These are phyloP conservation scores for Zelleria hepariella DNA, from an alignment of 2,888 invertebrate species.

Conservation along the genomic window DNA sequence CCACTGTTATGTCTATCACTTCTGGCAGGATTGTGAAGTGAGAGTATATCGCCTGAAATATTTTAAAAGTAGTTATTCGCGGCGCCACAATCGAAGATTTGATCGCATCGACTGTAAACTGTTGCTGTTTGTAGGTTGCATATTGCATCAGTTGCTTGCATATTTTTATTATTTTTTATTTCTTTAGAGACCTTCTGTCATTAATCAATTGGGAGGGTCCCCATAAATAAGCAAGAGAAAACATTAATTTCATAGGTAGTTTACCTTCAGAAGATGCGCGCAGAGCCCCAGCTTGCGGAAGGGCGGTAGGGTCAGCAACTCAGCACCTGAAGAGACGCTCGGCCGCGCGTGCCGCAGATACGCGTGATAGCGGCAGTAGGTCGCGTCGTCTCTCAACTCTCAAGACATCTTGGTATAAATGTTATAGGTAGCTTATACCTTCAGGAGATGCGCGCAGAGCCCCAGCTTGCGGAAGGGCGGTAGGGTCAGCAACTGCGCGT, in stretches of 20 bases:
- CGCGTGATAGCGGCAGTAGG: slow-evolving; percentile 95
- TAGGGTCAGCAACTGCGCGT: slow-evolving; percentile 92
- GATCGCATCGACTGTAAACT: too few relatives aligned
- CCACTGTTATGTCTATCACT: slow-evolving; percentile 80
- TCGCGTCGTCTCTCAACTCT: too few relatives aligned
- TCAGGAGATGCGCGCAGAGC: slow-evolving; percentile 84
- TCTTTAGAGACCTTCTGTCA: too few relatives aligned
- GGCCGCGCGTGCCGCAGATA: slow-evolving; percentile 95
- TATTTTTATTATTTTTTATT: too few relatives aligned
- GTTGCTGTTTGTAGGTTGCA: too few relatives aligned
- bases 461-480: slow-evolving; percentile 93
- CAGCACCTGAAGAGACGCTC: slow-evolving; percentile 93
- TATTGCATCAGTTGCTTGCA: too few relatives aligned
- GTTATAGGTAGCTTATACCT: slow-evolving; percentile 38
- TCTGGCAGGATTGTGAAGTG: slow-evolving; percentile 63
- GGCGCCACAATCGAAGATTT: too few relatives aligned
- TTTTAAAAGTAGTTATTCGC: too few relatives aligned
- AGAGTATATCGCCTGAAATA: slow-evolving; percentile 67
- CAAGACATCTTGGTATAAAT: too few relatives aligned
- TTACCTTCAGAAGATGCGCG: slow-evolving; percentile 77
- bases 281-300: slow-evolving; percentile 91
- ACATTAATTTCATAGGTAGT: too few relatives aligned
- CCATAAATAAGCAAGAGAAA: too few relatives aligned
- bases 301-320: slow-evolving; percentile 93
- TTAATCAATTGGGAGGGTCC: too few relatives aligned